These are phyloP conservation scores for Bucco capensis DNA, from an alignment of 2,113 vertebrate genomes.

Conservation along the genomic window DNA sequence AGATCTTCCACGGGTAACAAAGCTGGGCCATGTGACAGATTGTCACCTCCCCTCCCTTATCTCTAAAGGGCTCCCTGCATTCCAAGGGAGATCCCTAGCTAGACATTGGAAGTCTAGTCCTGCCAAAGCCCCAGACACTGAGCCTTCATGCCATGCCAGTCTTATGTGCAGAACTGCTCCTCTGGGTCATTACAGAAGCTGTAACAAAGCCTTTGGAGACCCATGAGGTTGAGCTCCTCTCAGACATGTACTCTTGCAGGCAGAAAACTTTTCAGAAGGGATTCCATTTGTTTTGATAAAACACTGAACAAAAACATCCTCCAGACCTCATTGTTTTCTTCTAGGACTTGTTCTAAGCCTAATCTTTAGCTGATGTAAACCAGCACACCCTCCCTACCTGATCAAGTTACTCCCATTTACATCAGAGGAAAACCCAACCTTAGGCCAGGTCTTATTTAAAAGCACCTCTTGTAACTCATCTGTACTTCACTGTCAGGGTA, in stretches of 20 bases:
- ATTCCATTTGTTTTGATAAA: not conserved
- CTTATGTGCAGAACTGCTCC: not conserved
- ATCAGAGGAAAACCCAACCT: slow-evolving; percentile 2
- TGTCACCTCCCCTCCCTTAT: not conserved
- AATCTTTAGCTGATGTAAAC: not conserved
- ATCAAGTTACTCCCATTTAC: not conserved
- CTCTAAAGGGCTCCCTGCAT: not conserved
- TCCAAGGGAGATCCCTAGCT: not conserved
- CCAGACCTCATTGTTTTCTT: not conserved
- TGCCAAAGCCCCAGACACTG: not conserved
- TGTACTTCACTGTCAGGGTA: not conserved
- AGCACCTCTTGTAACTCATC: not conserved
- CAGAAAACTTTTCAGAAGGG: not conserved
- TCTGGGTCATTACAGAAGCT: slow-evolving; percentile 22
- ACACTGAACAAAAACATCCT: not conserved
- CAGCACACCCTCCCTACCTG: not conserved
- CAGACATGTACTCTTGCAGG: not conserved
- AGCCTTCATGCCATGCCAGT: slow-evolving; percentile 41
- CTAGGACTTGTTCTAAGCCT: not conserved
- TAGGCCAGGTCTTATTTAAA: not conserved
- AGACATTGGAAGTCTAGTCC: not conserved
- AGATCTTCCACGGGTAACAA: not conserved
- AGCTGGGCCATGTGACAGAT: not conserved
- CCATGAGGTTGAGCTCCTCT: not conserved
- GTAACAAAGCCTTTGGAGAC: slow-evolving; percentile 10